Percentiles rank a stretch among this genome's conserved stretches.
phyloP scores from a whole-genome alignment of 2,888 invertebrate species.

The Ormyrus pomaceus region DNA sequence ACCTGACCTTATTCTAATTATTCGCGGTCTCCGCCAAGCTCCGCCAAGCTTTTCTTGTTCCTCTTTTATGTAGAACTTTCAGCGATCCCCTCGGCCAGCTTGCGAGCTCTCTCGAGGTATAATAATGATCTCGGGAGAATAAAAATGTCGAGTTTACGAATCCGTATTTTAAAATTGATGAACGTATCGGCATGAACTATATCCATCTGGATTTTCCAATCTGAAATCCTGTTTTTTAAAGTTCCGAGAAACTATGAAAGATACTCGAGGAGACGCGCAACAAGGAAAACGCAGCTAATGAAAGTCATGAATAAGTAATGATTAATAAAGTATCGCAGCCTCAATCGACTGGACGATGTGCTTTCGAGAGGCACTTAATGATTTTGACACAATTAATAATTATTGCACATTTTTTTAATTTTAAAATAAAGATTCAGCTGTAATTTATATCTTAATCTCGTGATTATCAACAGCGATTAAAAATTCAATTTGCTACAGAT shows the following conservation, averaged over 20 bases:
- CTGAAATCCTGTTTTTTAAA: constrained; percentile 31
- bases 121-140: background rate
- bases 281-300: constrained; percentile 39
- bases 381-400: constrained; percentile 39
- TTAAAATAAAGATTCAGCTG: constrained; percentile 2
- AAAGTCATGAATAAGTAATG: constrained; percentile 50
- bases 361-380: constrained; percentile 34
- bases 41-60: constrained; percentile 17
- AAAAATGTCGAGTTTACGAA: background rate
- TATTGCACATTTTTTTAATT: constrained; percentile 12
- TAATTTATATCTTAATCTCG: constrained; percentile 38
- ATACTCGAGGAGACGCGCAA: constrained; percentile 3
- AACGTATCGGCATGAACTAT: constrained; percentile 11
- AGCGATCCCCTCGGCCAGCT: background rate
- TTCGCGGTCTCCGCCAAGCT: constrained; percentile 36
- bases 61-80: constrained; percentile 31
- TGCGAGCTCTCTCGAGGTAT: background rate
- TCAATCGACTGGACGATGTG: constrained; percentile 25
- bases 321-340: constrained; percentile 50
- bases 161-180: background rate
- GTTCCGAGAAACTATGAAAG: constrained; percentile 21
- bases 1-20: constrained; percentile 55
- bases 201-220: constrained; percentile 31
- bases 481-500: constrained; percentile 41
- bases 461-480: constrained; percentile 14